Percentiles rank a stretch among this genome's conserved stretches.
Conservation (phyloP, 1,140 invertebrate species). For the Eueides isabella region DNA sequence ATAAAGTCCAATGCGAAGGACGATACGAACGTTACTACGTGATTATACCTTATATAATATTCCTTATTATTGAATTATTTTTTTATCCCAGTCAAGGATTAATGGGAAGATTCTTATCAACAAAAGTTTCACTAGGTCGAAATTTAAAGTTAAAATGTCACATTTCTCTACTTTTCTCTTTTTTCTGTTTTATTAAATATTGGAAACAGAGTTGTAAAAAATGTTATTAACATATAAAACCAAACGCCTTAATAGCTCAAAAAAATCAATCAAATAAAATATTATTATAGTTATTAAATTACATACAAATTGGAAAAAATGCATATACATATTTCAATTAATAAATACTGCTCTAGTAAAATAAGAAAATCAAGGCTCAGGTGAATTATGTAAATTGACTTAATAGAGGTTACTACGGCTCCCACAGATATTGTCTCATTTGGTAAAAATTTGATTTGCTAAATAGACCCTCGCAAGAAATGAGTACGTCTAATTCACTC, state of each 20-base stretch:
- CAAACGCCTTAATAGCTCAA: too few relatives aligned
- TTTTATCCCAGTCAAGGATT: too few relatives aligned
- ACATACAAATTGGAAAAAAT: background rate
- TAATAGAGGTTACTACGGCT: slow-evolving; percentile 18
- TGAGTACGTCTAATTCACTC: slow-evolving; percentile 26
- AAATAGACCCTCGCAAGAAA: slow-evolving; percentile 34
- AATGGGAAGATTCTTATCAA: too few relatives aligned
- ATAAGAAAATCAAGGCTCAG: background rate
- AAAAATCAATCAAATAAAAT: background rate
- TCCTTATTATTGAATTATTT: background rate
- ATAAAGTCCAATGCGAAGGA: slow-evolving; percentile 18
- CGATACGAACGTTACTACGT: background rate
- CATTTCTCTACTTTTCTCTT: too few relatives aligned
- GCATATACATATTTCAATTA: background rate
- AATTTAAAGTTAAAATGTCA: background rate
- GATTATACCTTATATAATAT: background rate
- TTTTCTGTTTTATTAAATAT: too few relatives aligned
- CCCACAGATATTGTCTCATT: slow-evolving; percentile 24
- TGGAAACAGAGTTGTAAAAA: too few relatives aligned
- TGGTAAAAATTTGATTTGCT: slow-evolving; percentile 39
- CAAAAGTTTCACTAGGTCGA: too few relatives aligned
- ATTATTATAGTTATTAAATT: background rate
- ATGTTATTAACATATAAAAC: too few relatives aligned
- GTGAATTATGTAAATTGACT: slow-evolving; percentile 22
- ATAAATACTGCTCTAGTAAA: background rate